A percentile compares a stretch with the other conserved stretches of the same genome.
Conservation (phyloP, 2,888 invertebrate genomes). For the Latrodectus hesperus region DNA sequence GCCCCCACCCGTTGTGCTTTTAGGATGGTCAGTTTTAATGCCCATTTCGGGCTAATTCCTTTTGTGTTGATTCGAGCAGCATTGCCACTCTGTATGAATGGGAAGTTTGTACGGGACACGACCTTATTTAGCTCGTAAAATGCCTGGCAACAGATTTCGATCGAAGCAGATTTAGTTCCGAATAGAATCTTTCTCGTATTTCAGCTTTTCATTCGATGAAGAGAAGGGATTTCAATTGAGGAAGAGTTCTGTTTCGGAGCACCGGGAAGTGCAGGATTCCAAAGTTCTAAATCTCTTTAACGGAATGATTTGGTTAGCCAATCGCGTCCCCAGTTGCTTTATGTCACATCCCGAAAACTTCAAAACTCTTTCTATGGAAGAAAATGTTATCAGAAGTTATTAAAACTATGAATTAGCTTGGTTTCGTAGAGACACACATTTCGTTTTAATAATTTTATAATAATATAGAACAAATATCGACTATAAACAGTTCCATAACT, state of each 20-base stretch:
- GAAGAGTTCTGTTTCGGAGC: not conserved
- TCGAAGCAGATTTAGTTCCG: not conserved
- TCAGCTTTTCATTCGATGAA: not conserved
- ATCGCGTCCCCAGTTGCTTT: no score
- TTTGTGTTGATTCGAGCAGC: slow-evolving; percentile 4
- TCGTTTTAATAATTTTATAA: no score
- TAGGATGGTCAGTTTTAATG: slow-evolving; percentile 48
- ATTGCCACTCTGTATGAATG: not conserved
- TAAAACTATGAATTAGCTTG: no score
- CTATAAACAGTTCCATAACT: no score
- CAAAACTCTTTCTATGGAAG: no score
- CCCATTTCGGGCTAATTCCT: slow-evolving; percentile 34
- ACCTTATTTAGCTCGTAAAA: not conserved
- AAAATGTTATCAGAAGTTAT: no score
- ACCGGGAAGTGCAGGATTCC: no score
- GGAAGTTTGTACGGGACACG: not conserved
- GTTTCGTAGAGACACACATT: no score
- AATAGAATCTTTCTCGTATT: not conserved
- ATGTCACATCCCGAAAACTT: no score
- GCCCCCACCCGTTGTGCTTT: not conserved
- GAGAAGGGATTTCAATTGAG: not conserved
- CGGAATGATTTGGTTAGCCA: no score
- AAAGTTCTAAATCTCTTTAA: no score
- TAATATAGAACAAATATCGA: no score
- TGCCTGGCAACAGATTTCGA: not conserved